Evolutionary conservation across 2,888 invertebrate species (phyloP).

Genomic region (Petrophora chlorosata): DNA sequence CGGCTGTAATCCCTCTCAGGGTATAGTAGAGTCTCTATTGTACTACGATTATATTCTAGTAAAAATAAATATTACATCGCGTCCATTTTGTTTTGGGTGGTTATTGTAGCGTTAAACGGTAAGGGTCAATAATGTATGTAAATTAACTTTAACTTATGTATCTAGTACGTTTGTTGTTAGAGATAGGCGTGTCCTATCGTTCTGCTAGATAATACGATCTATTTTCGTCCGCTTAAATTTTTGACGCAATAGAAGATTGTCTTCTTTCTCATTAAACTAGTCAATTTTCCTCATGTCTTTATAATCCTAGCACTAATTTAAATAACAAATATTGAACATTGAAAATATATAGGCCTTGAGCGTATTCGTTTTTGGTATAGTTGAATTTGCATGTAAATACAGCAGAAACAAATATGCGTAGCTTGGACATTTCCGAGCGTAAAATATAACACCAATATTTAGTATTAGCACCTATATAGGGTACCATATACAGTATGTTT

Average conservation of each 20-base stretch:
- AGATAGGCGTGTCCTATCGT: too few species aligned
- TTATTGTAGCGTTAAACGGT: slow-evolving; percentile 52
- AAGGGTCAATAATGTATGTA: slow-evolving; percentile 37
- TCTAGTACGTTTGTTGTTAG: slow-evolving; percentile 12
- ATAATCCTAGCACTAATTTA: slow-evolving; percentile 7
- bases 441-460: too few species aligned
- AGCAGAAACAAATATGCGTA: not conserved
- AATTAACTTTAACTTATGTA: slow-evolving; percentile 12
- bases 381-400: not conserved
- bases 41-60: slow-evolving; percentile 47
- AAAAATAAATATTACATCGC: slow-evolving; percentile 65
- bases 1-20: slow-evolving; percentile 58
- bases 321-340: not conserved
- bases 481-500: too few species aligned
- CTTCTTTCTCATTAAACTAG: slow-evolving; percentile 12
- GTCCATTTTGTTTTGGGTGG: slow-evolving; percentile 68
- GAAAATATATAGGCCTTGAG: not conserved
- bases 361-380: not conserved
- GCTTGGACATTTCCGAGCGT: too few species aligned
- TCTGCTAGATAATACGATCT: slow-evolving; percentile 10
- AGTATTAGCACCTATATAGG: too few species aligned
- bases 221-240: slow-evolving; percentile 15
- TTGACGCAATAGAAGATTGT: slow-evolving; percentile 6
- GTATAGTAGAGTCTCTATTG: slow-evolving; percentile 53
- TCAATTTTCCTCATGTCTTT: slow-evolving; percentile 14